These are phyloP conservation scores for Aurelia aurita complex sp. Pacific DNA, from an alignment of 30 jellyfish, hydroid and myxozoan genomes.

Conservation along the genomic window DNA sequence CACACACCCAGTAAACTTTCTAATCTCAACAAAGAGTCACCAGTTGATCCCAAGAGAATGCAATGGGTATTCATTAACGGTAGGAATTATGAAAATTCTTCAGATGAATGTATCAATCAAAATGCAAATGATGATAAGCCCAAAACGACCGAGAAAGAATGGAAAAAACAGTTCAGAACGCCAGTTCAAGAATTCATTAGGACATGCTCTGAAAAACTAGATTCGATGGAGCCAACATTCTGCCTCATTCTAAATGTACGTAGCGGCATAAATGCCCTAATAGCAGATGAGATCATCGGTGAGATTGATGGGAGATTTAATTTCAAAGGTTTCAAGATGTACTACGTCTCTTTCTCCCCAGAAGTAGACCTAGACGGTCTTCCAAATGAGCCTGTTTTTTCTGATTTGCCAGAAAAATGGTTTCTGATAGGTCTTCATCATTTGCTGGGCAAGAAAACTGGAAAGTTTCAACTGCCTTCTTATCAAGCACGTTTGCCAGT, in stretches of 20 bases:
- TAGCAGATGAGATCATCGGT: constrained; percentile 15
- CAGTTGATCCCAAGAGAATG: constrained; percentile 33
- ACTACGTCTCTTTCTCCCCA: constrained; percentile 1
- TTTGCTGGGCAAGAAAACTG: constrained; percentile 14
- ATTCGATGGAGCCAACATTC: constrained; percentile 19
- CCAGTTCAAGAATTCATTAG: constrained; percentile 9
- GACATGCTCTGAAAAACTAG: constrained; percentile 31
- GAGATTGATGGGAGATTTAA: constrained; percentile 14
- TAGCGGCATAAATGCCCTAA: neutral
- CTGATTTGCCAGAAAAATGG: constrained; percentile 16
- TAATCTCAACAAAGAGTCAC: neutral
- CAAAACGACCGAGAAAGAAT: constrained; percentile 8
- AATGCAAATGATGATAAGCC: constrained; percentile 35
- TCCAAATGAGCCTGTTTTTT: neutral
- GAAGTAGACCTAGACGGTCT: constrained; percentile 16
- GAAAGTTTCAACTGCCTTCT: constrained; percentile 18
- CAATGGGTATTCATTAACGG: constrained; percentile 57
- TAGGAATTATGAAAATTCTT: neutral
- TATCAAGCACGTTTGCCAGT: constrained; percentile 19
- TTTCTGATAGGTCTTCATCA: constrained; percentile 27
- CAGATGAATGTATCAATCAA: neutral
- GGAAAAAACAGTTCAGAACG: constrained; percentile 23
- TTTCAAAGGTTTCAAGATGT: neutral
- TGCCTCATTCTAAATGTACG: constrained; percentile 4
- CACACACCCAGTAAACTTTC: constrained; percentile 30